Evolutionary conservation across 2,888 invertebrate genomes (phyloP).

Genomic region (Amblyjoppa proteus): DNA sequence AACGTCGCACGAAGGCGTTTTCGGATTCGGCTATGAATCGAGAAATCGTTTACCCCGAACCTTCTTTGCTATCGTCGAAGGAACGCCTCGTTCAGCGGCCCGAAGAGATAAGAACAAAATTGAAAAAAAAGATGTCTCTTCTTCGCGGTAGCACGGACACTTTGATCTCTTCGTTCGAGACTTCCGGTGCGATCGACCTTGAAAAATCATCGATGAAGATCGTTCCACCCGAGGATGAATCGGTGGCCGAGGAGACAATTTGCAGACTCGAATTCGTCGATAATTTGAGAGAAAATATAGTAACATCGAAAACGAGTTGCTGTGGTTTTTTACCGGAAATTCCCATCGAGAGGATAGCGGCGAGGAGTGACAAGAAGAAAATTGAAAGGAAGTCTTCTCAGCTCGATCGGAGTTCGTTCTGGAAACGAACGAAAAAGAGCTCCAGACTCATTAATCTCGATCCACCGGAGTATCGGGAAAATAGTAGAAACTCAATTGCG

Average conservation of each 20-base stretch:
- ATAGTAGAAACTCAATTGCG: constrained; percentile 29
- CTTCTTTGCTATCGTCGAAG: not conserved
- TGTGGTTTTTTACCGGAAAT: constrained; percentile 70
- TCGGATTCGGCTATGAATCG: constrained; percentile 56
- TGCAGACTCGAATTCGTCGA: constrained; percentile 2
- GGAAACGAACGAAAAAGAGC: constrained; percentile 71
- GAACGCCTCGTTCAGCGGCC: constrained; percentile 12
- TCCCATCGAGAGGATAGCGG: constrained; percentile 44
- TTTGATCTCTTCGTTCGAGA: constrained; percentile 74
- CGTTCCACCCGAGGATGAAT: constrained; percentile 19
- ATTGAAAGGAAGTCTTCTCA: not conserved
- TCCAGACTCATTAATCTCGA: constrained; percentile 72
- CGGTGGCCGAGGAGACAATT: constrained; percentile 72
- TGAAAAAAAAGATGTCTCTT: constrained; percentile 69
- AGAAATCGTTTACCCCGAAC: not conserved
- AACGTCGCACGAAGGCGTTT: constrained; percentile 42
- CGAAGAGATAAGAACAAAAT: constrained; percentile 20
- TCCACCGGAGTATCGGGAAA: constrained; percentile 48
- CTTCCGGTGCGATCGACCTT: constrained; percentile 14
- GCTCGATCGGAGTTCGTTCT: constrained; percentile 56
- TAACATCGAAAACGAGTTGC: not conserved
- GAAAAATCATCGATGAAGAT: constrained; percentile 35
- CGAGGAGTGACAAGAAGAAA: constrained; percentile 37
- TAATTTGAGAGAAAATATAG: constrained; percentile 53
- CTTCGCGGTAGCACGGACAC: constrained; percentile 75